Evolutionary conservation across 2,113 vertebrate genomes (phyloP), one percentile per base, ranked within the genome.

Genomic region (Emberiza fucata): DNA sequence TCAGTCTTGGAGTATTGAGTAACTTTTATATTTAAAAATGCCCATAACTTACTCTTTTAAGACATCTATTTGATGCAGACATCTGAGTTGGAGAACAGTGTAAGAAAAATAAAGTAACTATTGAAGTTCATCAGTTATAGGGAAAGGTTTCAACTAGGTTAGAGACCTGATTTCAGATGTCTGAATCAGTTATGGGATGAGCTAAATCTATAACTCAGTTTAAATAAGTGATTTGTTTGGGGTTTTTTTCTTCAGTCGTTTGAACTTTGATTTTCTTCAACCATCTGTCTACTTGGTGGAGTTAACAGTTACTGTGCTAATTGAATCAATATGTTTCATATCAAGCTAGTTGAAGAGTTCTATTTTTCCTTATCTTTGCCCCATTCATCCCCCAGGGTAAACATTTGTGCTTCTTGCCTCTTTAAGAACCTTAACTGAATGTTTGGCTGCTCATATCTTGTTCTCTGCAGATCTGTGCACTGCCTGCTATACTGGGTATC

Each of bases 161-260:
- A 53, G 68, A 70, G n/a, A 61, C n/a, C 13, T 28, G 29, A 44
- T 56, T 18, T 80, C 29, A 47, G 37, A 33, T 0, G 0, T 2
- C 27, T 59, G 37, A 48, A 19, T 63, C 3, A 3, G 10, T 80
- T 50, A 37, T 2, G 11, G 47, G 12, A 35, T 64, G 21, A 85
- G 6, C 24, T 95, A 42, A 61, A 4, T 33, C 44, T 37, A 0
- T 42, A 7, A 29, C 16, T 75, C 16, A 59, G 9, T 84, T 91
- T 22, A 88, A 93, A 29, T 25, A 68, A 76, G 33, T 54, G 25
- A 14, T 75, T 69, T 69, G 27, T 53, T 51, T 45, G 16, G 12
- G 8, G 0, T 7, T 48, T 68, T 65, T 65, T 81, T 29, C 24
- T 68, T 45, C 16, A 25, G 0, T 68, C 9, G 11, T 53, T 82